phyloP scores from a whole-genome alignment of 1,140 invertebrate species.

The Gryllus bimaculatus region DNA sequence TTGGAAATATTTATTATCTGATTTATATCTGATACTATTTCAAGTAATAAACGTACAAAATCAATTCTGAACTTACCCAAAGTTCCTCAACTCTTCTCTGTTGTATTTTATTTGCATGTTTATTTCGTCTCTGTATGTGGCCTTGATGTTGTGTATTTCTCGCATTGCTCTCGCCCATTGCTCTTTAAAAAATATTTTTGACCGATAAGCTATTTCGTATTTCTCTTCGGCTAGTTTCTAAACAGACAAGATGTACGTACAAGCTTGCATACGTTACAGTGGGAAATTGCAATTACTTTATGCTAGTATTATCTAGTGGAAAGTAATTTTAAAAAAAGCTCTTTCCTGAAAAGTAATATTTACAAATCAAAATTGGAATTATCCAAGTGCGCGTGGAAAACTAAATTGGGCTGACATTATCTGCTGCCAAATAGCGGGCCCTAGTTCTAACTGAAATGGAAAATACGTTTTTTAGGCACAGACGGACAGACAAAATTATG shows the following conservation, averaged over 20 bases:
- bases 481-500: too few species aligned
- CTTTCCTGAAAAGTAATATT: background rate
- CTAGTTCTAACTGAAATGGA: too few species aligned
- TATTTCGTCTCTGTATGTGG: conserved; percentile 35
- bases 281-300: too few species aligned
- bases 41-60: background rate
- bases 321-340: background rate
- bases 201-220: conserved; percentile 39
- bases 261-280: background rate
- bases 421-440: too few species aligned
- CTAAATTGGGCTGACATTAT: too few species aligned
- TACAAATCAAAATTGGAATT: too few species aligned
- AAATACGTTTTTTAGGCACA: too few species aligned
- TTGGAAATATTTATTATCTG: too few species aligned
- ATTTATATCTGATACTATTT: background rate
- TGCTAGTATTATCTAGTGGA: too few species aligned
- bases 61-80: conserved; percentile 28
- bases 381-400: too few species aligned
- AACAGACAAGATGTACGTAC: conserved; percentile 7
- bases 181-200: conserved; percentile 49
- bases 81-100: conserved; percentile 36
- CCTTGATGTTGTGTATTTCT: conserved; percentile 43
- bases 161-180: conserved; percentile 44
- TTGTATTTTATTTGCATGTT: conserved; percentile 37
- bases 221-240: conserved; percentile 44